A percentile compares a stretch with the other conserved stretches of the same genome.
Conservation (phyloP, 2,888 invertebrate species). For the Polydrusus cervinus region DNA sequence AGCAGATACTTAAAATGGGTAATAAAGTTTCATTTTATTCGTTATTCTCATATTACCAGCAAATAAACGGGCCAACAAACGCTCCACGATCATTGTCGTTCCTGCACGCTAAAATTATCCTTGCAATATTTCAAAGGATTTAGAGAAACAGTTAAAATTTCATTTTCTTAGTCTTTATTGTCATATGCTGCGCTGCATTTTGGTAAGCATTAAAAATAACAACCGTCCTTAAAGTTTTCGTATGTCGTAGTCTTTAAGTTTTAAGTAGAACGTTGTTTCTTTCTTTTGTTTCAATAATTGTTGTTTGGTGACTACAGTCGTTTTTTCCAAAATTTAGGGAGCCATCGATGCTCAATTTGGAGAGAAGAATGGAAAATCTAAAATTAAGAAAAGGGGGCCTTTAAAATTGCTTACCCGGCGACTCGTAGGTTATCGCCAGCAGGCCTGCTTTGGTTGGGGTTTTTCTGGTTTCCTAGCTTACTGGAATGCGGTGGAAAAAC, state of each 20-base stretch:
- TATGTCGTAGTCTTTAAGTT: background rate
- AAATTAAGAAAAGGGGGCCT: too few species aligned
- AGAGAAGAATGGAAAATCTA: too few species aligned
- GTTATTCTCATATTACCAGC: background rate
- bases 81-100: background rate
- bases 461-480: too few species aligned
- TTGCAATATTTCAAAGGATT: slow-evolving; percentile 41
- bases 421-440: too few species aligned
- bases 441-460: too few species aligned
- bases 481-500: too few species aligned
- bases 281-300: too few species aligned
- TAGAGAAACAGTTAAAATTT: slow-evolving; percentile 42
- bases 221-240: slow-evolving; percentile 26
- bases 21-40: background rate
- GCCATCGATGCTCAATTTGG: too few species aligned
- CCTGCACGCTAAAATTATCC: slow-evolving; percentile 14
- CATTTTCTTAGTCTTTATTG: slow-evolving; percentile 44
- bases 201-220: slow-evolving; percentile 34
- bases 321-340: too few species aligned
- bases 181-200: slow-evolving; percentile 35
- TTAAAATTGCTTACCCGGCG: too few species aligned
- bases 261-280: too few species aligned
- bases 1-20: background rate
- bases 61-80: background rate
- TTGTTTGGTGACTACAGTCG: too few species aligned